phyloP scores from a whole-genome alignment of 2,113 vertebrate species.

The Callaeas wilsoni region DNA sequence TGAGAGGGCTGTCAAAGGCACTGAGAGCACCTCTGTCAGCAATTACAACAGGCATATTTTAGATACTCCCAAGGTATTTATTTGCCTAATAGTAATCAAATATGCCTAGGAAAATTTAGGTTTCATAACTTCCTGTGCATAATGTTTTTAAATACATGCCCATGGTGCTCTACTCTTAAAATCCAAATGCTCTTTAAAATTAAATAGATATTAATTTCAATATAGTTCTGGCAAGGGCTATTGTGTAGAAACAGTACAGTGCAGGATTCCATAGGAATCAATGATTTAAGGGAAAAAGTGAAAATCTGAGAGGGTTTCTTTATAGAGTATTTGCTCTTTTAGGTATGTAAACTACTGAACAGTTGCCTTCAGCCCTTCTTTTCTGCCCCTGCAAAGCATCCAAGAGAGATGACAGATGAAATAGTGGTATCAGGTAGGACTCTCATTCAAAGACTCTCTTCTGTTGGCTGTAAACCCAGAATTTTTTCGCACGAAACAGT shows the following conservation, averaged over 20 bases:
- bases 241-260: neutral
- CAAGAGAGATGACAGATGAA: neutral
- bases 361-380: neutral
- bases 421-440: neutral
- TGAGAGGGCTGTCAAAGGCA: neutral
- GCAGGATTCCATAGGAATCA: neutral
- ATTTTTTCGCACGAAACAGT: neutral
- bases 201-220: neutral
- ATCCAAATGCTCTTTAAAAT: neutral
- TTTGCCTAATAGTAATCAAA: neutral
- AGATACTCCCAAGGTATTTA: neutral
- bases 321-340: neutral
- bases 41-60: neutral
- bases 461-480: fast-evolving
- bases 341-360: neutral
- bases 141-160: neutral
- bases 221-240: neutral
- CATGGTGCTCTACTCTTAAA: neutral
- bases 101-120: neutral
- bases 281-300: neutral
- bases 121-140: neutral
- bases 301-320: neutral
- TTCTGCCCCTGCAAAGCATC: neutral
- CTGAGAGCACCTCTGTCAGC: neutral
- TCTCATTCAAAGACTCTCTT: neutral